Conservation (phyloP, 2,113 vertebrate species). For the Lasiurus borealis region DNA sequence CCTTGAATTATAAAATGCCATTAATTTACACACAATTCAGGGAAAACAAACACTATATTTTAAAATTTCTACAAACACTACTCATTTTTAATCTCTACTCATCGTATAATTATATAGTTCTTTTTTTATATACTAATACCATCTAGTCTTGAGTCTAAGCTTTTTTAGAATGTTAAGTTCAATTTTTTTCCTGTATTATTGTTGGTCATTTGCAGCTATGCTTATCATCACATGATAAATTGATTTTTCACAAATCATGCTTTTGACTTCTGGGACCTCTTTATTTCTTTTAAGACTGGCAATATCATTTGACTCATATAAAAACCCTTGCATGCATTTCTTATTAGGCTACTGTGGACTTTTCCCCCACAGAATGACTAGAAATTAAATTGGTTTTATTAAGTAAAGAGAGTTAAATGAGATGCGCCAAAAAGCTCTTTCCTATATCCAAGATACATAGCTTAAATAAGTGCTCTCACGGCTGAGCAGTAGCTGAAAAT, state of each 20-base stretch:
- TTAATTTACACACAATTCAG: neutral
- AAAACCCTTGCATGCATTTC: neutral
- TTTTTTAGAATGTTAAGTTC: neutral
- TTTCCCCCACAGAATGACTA: neutral
- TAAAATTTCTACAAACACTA: neutral
- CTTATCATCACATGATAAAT: neutral
- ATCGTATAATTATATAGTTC: neutral
- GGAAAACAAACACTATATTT: neutral
- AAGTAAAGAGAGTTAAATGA: neutral
- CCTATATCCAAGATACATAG: neutral
- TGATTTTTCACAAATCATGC: neutral
- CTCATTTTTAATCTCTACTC: neutral
- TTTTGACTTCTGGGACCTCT: neutral
- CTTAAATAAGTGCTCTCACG: neutral
- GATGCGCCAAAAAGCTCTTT: neutral
- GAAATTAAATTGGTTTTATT: slow-evolving; percentile 33
- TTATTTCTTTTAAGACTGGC: neutral
- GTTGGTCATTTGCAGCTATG: neutral
- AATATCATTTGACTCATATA: slow-evolving; percentile 11
- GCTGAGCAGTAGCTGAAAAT: neutral
- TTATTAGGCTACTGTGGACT: neutral
- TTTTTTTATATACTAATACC: neutral
- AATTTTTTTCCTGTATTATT: neutral
- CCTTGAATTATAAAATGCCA: neutral
- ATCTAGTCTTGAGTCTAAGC: neutral